A percentile compares a stretch with the other conserved stretches of the same genome.
phyloP scores from a whole-genome alignment of 2,888 invertebrate genomes.

The Cephus rjabovi region DNA sequence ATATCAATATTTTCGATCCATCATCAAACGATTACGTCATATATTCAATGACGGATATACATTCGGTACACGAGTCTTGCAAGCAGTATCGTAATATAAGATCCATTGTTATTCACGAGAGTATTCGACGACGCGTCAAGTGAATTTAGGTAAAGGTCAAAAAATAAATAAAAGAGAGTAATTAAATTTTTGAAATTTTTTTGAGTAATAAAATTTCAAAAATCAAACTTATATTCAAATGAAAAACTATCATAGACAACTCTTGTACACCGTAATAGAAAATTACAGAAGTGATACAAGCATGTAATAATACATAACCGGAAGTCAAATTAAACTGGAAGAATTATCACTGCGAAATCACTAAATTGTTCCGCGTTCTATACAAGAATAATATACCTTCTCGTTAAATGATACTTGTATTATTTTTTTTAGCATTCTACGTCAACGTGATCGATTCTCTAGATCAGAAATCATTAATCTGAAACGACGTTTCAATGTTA shows the following conservation, averaged over 20 bases:
- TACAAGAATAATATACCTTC: neutral
- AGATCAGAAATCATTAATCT: neutral
- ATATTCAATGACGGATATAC: neutral
- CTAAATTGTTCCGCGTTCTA: too few species aligned
- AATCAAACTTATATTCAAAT: neutral
- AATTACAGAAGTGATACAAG: neutral
- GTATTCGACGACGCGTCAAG: slow-evolving; percentile 11
- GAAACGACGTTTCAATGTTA: neutral
- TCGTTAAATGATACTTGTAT: neutral
- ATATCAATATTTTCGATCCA: neutral
- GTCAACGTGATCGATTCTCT: neutral
- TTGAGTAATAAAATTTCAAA: neutral
- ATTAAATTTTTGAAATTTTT: too few species aligned
- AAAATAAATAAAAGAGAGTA: neutral
- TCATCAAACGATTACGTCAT: neutral
- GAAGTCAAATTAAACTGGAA: neutral
- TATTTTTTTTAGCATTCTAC: neutral
- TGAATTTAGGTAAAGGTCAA: neutral
- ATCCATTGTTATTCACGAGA: neutral
- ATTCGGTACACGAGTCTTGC: neutral
- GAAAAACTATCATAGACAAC: neutral
- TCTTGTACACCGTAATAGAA: neutral
- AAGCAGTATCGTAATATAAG: neutral
- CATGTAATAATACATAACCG: neutral
- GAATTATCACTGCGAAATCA: neutral